Conservation (phyloP, 2,797 vertebrate species). For the Pseudochirops cupreus region DNA sequence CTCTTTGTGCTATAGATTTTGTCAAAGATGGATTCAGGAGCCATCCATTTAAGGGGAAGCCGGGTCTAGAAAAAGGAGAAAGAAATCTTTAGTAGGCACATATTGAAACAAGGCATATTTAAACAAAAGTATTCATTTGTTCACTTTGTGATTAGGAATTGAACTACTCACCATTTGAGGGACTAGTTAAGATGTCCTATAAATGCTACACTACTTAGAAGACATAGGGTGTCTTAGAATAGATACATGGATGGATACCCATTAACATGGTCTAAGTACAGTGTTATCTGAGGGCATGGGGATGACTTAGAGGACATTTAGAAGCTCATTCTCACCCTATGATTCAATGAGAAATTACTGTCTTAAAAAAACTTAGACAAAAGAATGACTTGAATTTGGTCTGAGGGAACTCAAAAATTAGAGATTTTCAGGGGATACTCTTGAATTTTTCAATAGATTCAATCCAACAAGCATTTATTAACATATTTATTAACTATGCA, state of each 20-base stretch:
- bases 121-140: neutral
- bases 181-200: neutral
- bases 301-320: neutral
- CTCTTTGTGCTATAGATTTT: constrained; percentile 98
- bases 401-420: constrained; percentile 3
- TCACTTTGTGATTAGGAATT: neutral
- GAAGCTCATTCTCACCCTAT: neutral
- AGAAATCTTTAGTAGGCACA: constrained; percentile 55
- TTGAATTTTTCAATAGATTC: neutral
- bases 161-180: constrained; percentile 1
- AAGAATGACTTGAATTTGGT: constrained; percentile 12
- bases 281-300: neutral
- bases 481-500: no score
- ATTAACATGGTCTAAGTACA: neutral
- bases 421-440: constrained; percentile 18
- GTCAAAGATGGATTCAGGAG: constrained; percentile 98
- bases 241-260: fast-evolving
- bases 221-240: fast-evolving
- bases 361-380: neutral
- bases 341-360: neutral
- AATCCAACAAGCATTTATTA: neutral
- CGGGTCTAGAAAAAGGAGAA: constrained; percentile 88
- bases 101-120: constrained; percentile 15
- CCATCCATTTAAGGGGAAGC: constrained; percentile 98
- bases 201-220: fast-evolving